These are phyloP conservation scores for Coregonus clupeaformis DNA, from an alignment of 2,113 vertebrate genomes.

Conservation along the genomic window DNA sequence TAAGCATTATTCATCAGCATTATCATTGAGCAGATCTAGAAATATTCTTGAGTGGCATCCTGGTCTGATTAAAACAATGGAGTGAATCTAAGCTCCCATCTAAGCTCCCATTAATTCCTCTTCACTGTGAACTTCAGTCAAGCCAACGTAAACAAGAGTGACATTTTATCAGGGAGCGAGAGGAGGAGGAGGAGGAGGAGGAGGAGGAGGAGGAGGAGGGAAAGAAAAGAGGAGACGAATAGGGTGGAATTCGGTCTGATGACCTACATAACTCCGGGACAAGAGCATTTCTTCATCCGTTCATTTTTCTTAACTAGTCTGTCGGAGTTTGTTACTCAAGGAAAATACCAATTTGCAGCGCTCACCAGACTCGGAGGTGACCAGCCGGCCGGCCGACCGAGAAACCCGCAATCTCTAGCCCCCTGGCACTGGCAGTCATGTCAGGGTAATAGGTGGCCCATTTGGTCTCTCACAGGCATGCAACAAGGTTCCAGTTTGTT, in stretches of 20 bases:
- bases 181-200: background rate
- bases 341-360: constrained; percentile 4
- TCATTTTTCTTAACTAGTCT: background rate
- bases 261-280: background rate
- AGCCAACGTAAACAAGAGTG: constrained; percentile 36
- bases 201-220: background rate
- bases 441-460: background rate
- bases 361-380: background rate
- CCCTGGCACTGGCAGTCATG: background rate
- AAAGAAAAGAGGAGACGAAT: background rate
- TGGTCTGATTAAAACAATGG: constrained; percentile 22
- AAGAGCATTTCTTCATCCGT: background rate
- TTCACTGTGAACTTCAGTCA: constrained; percentile 21
- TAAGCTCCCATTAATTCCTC: constrained; percentile 32
- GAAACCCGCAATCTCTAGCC: background rate
- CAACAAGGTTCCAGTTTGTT: background rate
- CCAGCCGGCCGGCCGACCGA: too few relatives aligned
- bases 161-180: constrained; percentile 28
- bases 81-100: constrained; percentile 20
- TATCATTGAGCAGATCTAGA: background rate
- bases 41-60: constrained; percentile 3
- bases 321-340: background rate
- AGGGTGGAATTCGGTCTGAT: background rate
- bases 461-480: background rate
- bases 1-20: too few relatives aligned